Evolutionary conservation across 2,888 invertebrate species (phyloP), one percentile per base, ranked within the genome.

Genomic region (Coleophora deauratella): DNA sequence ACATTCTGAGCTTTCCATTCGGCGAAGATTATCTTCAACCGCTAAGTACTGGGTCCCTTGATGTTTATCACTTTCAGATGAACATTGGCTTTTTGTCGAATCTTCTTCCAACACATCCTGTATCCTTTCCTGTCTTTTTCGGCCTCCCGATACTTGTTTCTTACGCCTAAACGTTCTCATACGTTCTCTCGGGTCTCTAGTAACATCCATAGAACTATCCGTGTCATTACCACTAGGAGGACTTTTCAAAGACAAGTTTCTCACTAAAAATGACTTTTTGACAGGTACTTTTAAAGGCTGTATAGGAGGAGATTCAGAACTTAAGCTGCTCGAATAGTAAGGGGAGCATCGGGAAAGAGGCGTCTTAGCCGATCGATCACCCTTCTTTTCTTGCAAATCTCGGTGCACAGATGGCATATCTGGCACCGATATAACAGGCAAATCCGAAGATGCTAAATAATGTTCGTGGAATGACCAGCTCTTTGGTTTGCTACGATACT

Each of bases 181-280:
- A 34, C 91, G 75, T 52, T 91, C 86, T 54, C 91, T 89, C 0
- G 90, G 89, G 63, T 91, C 91, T 56, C 91, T 88, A 44, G 90
- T 89, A 21, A 90, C 84, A 60, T 90, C 90, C 45, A 90, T 62
- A 1, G 91, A 92, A 57, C 92, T 92, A 46, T 92, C 92, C 0
- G 92, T 92, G 49, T 92, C 92, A 53, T 92, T 92, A 43, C 91
- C 92, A 59, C 91, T 92, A 0, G 91, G 91, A 10, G 91, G 91
- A 68, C 91, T 91, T 60, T 91, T 90, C 28, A 90, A 72, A 10
- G 90, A 88, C 55, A 89, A 86, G 49, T 89, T 86, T 50, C 87
- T 81, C 46, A 88, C 87, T 2, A 90, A 72, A 27, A 91, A 59
- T 0, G 91, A 89, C 39, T 88, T 88, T 67, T 91, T 92, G 12